A percentile compares a stretch with the other conserved stretches of the same genome.
Conservation (phyloP, 2,797 vertebrate species). For the Crenichthys baileyi region DNA sequence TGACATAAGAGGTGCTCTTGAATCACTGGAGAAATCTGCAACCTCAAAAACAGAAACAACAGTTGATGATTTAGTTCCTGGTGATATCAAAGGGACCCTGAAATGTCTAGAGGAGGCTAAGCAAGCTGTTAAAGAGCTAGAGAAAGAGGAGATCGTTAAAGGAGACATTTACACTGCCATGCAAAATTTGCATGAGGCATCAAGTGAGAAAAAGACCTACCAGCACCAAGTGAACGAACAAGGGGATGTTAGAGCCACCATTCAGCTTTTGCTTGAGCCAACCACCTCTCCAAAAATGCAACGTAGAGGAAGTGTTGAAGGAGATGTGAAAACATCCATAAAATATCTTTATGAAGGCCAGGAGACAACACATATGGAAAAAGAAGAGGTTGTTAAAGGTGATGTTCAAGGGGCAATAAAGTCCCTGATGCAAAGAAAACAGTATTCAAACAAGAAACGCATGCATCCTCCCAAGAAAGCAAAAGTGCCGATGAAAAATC, state of each 20-base stretch:
- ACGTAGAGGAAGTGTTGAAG: conserved; percentile 73
- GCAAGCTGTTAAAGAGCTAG: conserved; percentile 81
- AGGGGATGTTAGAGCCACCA: conserved; percentile 79
- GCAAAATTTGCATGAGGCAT: conserved; percentile 77
- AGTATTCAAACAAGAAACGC: conserved; percentile 76
- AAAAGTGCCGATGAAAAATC: conserved; percentile 75
- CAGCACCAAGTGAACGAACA: conserved; percentile 82
- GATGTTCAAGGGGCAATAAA: conserved; percentile 84
- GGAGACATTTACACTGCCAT: conserved; percentile 79
- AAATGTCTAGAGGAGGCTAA: conserved; percentile 86
- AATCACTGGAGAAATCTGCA: conserved; percentile 88
- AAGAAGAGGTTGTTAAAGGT: conserved; percentile 80
- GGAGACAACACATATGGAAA: conserved; percentile 74
- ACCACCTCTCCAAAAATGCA: conserved; percentile 67
- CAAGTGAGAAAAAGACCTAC: conserved; percentile 77
- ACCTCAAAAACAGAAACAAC: conserved; percentile 79
- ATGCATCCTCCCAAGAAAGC: conserved; percentile 74
- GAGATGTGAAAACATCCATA: conserved; percentile 80
- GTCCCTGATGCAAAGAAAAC: conserved; percentile 83
- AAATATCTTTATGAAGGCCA: conserved; percentile 80
- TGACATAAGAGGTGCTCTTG: conserved; percentile 86
- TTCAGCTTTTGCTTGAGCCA: conserved; percentile 83
- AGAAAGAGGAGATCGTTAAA: conserved; percentile 81
- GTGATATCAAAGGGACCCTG: conserved; percentile 87
- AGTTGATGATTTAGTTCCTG: conserved; percentile 85